A percentile compares a stretch with the other conserved stretches of the same genome.
Evolutionary conservation across 2,797 vertebrate genomes (phyloP).

Genomic region (Urophycis tenuis): DNA sequence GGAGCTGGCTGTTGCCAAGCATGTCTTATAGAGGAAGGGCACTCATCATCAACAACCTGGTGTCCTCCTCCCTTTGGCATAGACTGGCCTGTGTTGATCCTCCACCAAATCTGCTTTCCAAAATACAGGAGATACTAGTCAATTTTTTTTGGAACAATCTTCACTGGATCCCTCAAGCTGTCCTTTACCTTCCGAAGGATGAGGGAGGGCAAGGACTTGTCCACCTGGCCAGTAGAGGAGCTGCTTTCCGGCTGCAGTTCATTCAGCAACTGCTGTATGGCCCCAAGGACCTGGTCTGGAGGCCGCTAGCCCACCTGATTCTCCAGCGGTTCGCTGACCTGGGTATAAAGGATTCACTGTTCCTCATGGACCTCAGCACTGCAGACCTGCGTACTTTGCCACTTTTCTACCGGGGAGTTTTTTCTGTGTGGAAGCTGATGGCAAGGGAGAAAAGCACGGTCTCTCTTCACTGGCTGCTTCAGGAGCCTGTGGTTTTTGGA

Average conservation of each 20-base stretch:
- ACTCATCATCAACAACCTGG: slow-evolving; percentile 14
- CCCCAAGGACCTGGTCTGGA: neutral
- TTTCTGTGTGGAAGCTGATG: no score
- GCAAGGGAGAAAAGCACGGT: no score
- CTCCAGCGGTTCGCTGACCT: neutral
- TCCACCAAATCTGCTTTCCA: neutral
- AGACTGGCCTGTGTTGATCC: slow-evolving; percentile 5
- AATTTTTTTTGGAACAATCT: neutral
- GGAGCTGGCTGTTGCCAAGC: neutral
- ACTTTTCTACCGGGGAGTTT: no score
- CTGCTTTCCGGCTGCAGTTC: neutral
- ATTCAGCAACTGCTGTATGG: neutral
- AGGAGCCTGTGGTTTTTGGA: no score
- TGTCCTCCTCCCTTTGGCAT: slow-evolving; percentile 24
- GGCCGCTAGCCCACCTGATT: neutral
- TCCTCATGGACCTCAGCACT: no score
- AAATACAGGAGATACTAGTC: neutral
- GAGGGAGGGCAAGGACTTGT: neutral
- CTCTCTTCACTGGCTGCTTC: no score
- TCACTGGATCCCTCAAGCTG: neutral
- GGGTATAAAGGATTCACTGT: no score
- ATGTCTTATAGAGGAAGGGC: slow-evolving; percentile 17
- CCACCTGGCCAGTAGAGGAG: neutral
- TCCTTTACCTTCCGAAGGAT: neutral
- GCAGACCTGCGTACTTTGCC: no score